Evolutionary conservation across 2,888 invertebrate species (phyloP), one percentile per base, ranked within the genome.

Genomic region (Adelphocoris suturalis): DNA sequence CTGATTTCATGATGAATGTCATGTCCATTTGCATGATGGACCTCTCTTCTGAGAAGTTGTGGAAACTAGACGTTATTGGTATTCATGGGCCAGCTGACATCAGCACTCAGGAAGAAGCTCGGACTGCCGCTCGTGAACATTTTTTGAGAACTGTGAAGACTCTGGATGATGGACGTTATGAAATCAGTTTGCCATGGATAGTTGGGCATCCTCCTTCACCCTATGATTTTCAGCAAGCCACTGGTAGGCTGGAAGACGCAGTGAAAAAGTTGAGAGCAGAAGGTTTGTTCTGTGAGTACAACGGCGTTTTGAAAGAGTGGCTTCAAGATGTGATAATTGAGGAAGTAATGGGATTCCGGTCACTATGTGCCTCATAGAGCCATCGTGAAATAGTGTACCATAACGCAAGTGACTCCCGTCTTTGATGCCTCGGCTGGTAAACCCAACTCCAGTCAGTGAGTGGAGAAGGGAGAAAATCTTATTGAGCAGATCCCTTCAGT

Each of bases 401-500:
- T 88, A 9, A 90, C 82, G 2, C 19, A 28, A 48, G 28, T 88
- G 12, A 55, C 88, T 0, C 88, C 90, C 27, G 90, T 90, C 9
- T 90, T 90, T 48, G 80, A 90, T 47, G 90, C 92, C 0, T 91
- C 91, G 9, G 91, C 91, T 3, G 82, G 89, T 11, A 9, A 46
- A 11, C 89, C 88, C 16, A 91, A 91, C n/a, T 89, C 92, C 16
- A 92, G 92, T 90, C 87, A 92, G 7, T 92, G 91, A 80, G 61
- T 92, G 12, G 90, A 89, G 12, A 92, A 91, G 55, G 92, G 92
- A 0, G 90, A 90, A 0, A 91, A 92, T 80, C 52, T 92, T n/a
- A 52, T 88, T n/a, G 92, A 92, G 78, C 48, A 90, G 12, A 92
- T 92, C 55, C 91, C 92, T n/a, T 46, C 90, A 52, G 46, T 91